Evolutionary conservation across 35 echinoderm and acorn worm species (phyloP).

Genomic region (Ptychodera flava): DNA sequence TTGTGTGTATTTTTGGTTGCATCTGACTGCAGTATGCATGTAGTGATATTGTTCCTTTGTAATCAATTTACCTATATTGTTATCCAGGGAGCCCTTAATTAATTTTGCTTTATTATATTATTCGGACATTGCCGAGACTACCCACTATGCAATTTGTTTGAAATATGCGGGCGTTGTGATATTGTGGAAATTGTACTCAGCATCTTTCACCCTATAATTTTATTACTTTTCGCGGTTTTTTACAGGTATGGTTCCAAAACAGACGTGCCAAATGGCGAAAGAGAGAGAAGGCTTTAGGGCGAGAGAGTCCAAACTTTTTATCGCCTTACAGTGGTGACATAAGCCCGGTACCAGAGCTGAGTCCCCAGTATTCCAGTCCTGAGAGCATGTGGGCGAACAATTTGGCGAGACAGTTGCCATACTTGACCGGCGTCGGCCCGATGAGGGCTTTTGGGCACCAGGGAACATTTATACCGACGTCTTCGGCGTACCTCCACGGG

Average conservation of each 20-base stretch:
- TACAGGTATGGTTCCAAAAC: constrained; percentile 97
- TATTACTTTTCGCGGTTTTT: no score
- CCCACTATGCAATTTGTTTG: no score
- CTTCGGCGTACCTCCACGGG: not conserved
- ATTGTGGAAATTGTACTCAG: no score
- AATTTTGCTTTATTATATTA: no score
- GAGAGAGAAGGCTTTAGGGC: constrained; percentile 34
- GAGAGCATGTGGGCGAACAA: not conserved
- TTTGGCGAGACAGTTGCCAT: not conserved
- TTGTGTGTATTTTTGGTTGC: no score
- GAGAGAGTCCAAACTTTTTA: not conserved
- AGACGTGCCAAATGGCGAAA: constrained; percentile 92
- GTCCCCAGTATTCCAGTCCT: not conserved
- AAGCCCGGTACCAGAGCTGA: not conserved
- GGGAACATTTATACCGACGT: not conserved
- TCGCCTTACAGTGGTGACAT: not conserved
- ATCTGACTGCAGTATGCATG: no score
- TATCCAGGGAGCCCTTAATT: no score
- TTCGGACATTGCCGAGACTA: no score
- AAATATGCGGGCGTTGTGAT: no score
- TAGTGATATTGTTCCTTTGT: no score
- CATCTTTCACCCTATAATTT: no score
- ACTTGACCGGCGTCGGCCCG: not conserved
- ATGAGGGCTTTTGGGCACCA: not conserved
- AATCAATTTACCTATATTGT: no score